Base-by-base conservation (phyloP, 2,888 invertebrate genomes). In the Megastigmus dorsalis region DNA sequence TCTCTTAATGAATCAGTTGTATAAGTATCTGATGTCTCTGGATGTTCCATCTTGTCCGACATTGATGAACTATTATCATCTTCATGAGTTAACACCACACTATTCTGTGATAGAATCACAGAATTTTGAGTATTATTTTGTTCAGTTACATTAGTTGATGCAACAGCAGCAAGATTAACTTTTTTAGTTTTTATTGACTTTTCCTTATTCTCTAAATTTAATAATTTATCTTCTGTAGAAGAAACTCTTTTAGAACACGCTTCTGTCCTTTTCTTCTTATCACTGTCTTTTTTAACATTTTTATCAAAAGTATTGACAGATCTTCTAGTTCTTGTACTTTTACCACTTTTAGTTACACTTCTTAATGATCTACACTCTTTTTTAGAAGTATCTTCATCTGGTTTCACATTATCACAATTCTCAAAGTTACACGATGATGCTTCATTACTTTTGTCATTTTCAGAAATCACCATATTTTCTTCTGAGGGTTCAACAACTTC, bases 21-120 rank as follows among this genome's bases (percentile, higher is more conserved):
- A 77, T 69, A 60, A 80, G 80, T n/a, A 84, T 74, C 23, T 76
- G 79, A 38, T 48, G 23, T 50, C 23, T 60, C 68, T 57, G 60
- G 52, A 43, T 52, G 33, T 48, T 85, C 84, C 72, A 84, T 82
- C 77, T 85, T 86, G 57, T 84, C 83, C 30, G 81, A 77, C 70
- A 80, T 82, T 6, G 80, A 79, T 10, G 80, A 81, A 72, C 79
- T 82, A 43, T 81, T 82, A 57, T 83, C 83, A 54, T 83, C 83
- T n/a, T 84, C 83, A 1, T 82, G 78, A 48, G 66, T 76, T 57
- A 80, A 59, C 3, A 52, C 23, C 7, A 62, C 15, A 68, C 10
- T 43, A n/a, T 52, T 63, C 38, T 57, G 62, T 28, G 18, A 20
- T 69, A 28, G 13, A 43, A 23, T 18, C 3, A 33, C 13, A 41